These are phyloP conservation scores for Pachliopta kotzebuea DNA, from an alignment of 2,888 invertebrate species.

Conservation along the genomic window DNA sequence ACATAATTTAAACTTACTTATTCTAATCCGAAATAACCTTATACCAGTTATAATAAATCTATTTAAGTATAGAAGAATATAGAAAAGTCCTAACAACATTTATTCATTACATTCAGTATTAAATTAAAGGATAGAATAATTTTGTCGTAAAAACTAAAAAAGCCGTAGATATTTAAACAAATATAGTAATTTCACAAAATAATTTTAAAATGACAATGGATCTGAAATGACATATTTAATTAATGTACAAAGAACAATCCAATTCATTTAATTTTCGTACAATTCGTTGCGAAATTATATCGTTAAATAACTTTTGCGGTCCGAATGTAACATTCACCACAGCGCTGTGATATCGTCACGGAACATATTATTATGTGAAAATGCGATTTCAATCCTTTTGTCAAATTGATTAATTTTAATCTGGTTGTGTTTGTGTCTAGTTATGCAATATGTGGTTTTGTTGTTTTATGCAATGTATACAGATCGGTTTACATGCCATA, in stretches of 20 bases:
- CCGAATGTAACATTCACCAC: neutral
- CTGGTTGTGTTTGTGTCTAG: neutral
- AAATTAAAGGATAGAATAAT: too few relatives aligned
- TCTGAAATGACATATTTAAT: neutral
- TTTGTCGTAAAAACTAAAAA: too few relatives aligned
- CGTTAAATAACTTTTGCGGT: constrained; percentile 18
- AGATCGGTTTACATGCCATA: neutral
- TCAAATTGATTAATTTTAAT: constrained; percentile 17
- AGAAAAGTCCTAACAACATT: too few relatives aligned
- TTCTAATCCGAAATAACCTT: too few relatives aligned
- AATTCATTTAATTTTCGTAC: neutral
- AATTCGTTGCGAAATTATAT: constrained; percentile 6
- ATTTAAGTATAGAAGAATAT: too few relatives aligned
- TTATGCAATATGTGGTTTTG: constrained; percentile 2
- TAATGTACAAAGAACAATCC: neutral
- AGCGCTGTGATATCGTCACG: neutral
- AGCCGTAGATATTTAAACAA: neutral
- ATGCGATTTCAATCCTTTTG: constrained; percentile 19
- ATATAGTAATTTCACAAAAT: neutral
- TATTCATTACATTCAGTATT: too few relatives aligned
- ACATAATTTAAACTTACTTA: too few relatives aligned
- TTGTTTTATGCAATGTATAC: neutral
- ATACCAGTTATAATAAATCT: too few relatives aligned
- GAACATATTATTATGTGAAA: constrained; percentile 13
- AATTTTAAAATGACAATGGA: neutral